phyloP scores from a whole-genome alignment of 2,797 vertebrate genomes.

The Cirrhinus mrigala region DNA sequence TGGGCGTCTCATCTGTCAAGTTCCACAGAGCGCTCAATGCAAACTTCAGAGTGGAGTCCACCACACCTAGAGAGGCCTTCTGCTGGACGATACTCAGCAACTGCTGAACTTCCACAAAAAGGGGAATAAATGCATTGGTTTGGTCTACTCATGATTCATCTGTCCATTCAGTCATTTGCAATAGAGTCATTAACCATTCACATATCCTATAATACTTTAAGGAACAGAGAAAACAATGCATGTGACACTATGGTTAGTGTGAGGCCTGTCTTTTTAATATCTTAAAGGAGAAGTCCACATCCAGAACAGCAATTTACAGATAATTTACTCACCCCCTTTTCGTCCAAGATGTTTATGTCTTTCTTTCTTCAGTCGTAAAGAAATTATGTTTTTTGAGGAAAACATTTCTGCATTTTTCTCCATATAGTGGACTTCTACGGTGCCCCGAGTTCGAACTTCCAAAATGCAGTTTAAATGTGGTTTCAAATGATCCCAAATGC shows the following conservation, averaged over 20 bases:
- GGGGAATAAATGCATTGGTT: conserved; percentile 8
- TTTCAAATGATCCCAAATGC: too few species aligned
- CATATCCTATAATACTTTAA: background rate
- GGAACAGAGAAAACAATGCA: background rate
- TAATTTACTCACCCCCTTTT: too few species aligned
- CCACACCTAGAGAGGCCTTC: conserved; percentile 88
- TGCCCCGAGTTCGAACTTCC: too few species aligned
- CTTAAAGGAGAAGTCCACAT: too few species aligned
- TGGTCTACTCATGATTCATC: background rate
- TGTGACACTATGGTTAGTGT: background rate
- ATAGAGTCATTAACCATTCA: background rate
- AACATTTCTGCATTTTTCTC: too few species aligned
- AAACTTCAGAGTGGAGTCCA: conserved; percentile 91
- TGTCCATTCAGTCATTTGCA: background rate
- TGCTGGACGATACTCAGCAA: conserved; percentile 93
- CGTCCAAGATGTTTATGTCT: too few species aligned
- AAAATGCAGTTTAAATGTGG: too few species aligned
- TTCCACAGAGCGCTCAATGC: conserved; percentile 95
- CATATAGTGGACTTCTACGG: too few species aligned
- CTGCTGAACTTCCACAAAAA: conserved; percentile 77
- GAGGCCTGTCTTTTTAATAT: background rate
- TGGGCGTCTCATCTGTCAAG: conserved; percentile 92
- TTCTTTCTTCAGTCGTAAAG: too few species aligned
- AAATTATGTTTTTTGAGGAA: too few species aligned
- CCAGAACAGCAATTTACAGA: too few species aligned